phyloP scores from a whole-genome alignment of 2,113 vertebrate species.

The Tilapia sparmanii region DNA sequence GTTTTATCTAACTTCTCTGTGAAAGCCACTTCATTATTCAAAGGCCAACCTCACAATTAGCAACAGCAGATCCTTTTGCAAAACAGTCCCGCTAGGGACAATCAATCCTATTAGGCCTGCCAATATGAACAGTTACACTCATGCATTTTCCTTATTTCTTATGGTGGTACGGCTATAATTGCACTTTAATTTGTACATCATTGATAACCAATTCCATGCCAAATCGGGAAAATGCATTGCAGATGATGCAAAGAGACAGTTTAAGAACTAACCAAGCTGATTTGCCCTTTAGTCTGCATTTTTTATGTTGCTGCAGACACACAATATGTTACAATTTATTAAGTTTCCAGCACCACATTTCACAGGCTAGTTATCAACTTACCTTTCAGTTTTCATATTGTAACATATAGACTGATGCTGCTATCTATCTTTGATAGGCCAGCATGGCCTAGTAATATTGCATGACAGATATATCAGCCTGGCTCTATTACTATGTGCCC shows the following conservation, averaged over 20 bases:
- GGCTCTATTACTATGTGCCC: background rate
- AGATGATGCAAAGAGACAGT: background rate
- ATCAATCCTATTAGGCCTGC: slow-evolving; percentile 50
- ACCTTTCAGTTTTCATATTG: background rate
- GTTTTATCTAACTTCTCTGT: background rate
- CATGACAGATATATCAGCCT: background rate
- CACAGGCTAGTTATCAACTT: background rate
- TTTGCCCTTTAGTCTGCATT: background rate
- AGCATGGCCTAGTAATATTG: background rate
- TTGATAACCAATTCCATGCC: slow-evolving; percentile 12
- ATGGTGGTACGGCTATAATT: background rate
- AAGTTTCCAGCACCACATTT: background rate
- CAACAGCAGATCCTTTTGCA: slow-evolving; percentile 21
- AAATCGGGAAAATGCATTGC: slow-evolving; percentile 3
- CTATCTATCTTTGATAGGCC: background rate
- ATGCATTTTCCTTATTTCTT: slow-evolving; percentile 19
- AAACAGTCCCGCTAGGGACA: slow-evolving; percentile 28
- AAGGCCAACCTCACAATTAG: slow-evolving; percentile 48
- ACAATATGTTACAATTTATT: background rate
- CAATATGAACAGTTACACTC: slow-evolving; percentile 38
- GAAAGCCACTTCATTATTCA: slow-evolving; percentile 52
- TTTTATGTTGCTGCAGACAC: background rate
- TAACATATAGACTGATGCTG: background rate
- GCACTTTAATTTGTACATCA: slow-evolving; percentile 25
- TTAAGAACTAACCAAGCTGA: background rate